Conservation (phyloP, 2,888 invertebrate species). For the Autographa pulchrina region DNA sequence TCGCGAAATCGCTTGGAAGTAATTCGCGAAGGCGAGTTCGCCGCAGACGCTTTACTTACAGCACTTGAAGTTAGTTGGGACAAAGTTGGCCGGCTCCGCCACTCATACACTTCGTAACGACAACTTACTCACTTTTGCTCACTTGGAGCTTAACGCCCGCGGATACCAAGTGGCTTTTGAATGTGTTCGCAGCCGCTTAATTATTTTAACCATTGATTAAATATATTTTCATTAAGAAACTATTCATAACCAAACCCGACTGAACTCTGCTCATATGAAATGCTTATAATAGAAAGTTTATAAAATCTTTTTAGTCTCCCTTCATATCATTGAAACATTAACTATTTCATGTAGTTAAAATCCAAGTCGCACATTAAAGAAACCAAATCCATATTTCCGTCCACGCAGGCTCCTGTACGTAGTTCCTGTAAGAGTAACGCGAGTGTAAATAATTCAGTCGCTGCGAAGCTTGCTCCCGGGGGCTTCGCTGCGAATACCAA, state of each 20-base stretch:
- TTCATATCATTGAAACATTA: not conserved
- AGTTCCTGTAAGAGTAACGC: constrained; percentile 68
- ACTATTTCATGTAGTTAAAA: constrained; percentile 3
- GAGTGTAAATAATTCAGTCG: constrained; percentile 86
- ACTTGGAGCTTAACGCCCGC: constrained; percentile 66
- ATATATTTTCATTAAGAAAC: constrained; percentile 13
- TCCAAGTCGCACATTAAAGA: constrained; percentile 29
- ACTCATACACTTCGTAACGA: constrained; percentile 79
- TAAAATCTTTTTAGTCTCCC: not conserved
- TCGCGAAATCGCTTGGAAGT: constrained; percentile 83
- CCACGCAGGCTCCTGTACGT: constrained; percentile 60
- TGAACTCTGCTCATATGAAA: too few relatives aligned
- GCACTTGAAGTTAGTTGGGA: constrained; percentile 79
- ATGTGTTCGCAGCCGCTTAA: constrained; percentile 50
- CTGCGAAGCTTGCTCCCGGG: constrained; percentile 78
- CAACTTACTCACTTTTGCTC: constrained; percentile 80
- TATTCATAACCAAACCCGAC: not conserved
- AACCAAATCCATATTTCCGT: constrained; percentile 68
- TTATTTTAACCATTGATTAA: constrained; percentile 50
- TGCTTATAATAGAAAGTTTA: too few relatives aligned
- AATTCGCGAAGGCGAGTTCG: constrained; percentile 78
- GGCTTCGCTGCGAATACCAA: constrained; percentile 84
- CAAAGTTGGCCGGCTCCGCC: constrained; percentile 75
- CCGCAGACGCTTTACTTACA: constrained; percentile 79
- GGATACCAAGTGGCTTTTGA: constrained; percentile 60